Base-by-base conservation (phyloP, 1,140 invertebrate species). In the Drosophila punjabiensis region DNA sequence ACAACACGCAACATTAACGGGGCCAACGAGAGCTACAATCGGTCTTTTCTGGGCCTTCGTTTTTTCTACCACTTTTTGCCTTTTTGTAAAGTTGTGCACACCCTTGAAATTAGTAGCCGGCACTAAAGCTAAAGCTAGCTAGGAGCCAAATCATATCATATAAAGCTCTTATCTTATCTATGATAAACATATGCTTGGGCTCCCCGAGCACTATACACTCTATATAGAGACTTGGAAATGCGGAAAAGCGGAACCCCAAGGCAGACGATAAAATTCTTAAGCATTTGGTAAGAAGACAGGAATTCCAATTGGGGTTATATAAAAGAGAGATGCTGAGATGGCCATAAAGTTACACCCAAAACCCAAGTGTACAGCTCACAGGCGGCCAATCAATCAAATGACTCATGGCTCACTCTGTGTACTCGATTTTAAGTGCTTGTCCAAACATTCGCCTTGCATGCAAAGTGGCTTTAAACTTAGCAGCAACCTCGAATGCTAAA, bases 131-230 rank as follows among this genome's bases (percentile, higher is more conserved):
- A 64, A 41, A 65, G 32, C 60, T 10, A 64, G 52, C 60, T 16
- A 58, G 33, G n/a, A 56, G 43, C 65, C 45, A 69, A 50, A 70
- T 63, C 55, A 76, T 76, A 77, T 77, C 75, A 77, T 48, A 58
- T 53, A 47, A 56, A 47, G 14, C 45, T 35, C 55, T 77, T 77
- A 77, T 77, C 75, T 77, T 77, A 77, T 77, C 75, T 77, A 77
- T 77, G 63, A 77, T 77, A 68, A 77, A 77, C 75, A 37, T 52
- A 53, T 67, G 68, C 68, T 71, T n/a, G 64, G 47, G 48, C 11
- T 45, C 37, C 20, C 14, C 5, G 10, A 24, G n/a, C 14, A 20
- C 30, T 55, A 24, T 9, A 18, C 14, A 47, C 24, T 47, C 2
- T 16, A 13, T 16, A 18, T 10, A 7, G 28, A 39, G 35, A 32